Evolutionary conservation across 2,797 vertebrate species (phyloP).

Genomic region (Syndactyla subalaris): DNA sequence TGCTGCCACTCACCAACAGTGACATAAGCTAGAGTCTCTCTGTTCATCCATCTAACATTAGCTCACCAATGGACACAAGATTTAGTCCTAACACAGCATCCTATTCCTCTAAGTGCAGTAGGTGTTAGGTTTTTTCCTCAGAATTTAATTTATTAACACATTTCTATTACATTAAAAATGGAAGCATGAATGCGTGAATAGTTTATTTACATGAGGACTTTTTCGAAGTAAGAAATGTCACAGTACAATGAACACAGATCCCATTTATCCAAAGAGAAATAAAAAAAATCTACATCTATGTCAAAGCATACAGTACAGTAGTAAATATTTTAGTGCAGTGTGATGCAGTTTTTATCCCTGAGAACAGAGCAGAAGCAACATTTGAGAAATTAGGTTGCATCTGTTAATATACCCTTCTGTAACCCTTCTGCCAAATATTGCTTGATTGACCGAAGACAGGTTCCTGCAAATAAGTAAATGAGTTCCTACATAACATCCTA

Average conservation of each 20-base stretch:
- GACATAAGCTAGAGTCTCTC: neutral
- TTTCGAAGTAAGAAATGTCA: neutral
- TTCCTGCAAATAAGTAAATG: neutral
- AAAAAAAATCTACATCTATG: neutral
- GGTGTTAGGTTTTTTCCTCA: neutral
- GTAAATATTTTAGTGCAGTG: constrained; percentile 4
- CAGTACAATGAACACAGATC: neutral
- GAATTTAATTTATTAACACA: neutral
- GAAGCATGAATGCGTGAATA: neutral
- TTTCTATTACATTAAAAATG: neutral
- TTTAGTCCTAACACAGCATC: neutral
- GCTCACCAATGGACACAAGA: neutral
- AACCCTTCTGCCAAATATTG: neutral
- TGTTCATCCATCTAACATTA: neutral
- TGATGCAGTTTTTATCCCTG: neutral
- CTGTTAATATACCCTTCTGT: neutral
- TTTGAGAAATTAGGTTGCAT: constrained; percentile 19
- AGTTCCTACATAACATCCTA: neutral
- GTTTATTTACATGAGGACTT: neutral
- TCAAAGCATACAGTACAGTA: neutral
- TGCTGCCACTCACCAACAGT: neutral
- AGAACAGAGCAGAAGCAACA: neutral
- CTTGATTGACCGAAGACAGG: neutral
- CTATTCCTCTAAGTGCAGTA: neutral
- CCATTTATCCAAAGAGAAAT: neutral